Conservation (phyloP, 2,888 invertebrate species). For the Cryptus armator region DNA sequence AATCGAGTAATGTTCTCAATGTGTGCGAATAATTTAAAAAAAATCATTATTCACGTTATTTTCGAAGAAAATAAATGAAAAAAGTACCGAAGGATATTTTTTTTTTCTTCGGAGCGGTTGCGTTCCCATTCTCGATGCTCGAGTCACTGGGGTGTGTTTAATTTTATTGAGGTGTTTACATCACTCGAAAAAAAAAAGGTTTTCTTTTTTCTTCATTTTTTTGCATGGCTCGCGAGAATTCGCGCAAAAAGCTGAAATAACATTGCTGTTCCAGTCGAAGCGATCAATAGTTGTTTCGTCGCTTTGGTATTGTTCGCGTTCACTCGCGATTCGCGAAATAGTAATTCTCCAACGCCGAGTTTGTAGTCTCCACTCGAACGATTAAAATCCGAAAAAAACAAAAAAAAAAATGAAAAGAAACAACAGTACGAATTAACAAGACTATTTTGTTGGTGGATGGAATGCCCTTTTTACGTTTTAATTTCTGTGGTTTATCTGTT, state of each 20-base stretch:
- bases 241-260: neutral
- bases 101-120: neutral
- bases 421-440: conserved; percentile 69
- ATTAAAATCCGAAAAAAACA: conserved; percentile 57
- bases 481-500: conserved; percentile 66
- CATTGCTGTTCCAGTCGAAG: neutral
- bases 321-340: neutral
- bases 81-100: neutral
- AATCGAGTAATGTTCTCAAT: no score
- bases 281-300: conserved; percentile 5
- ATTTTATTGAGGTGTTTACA: conserved; percentile 12
- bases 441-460: conserved; percentile 75
- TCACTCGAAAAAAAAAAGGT: neutral
- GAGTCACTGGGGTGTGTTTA: neutral
- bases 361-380: conserved; percentile 74
- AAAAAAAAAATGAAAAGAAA: conserved; percentile 48
- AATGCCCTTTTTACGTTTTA: conserved; percentile 74
- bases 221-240: neutral
- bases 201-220: neutral
- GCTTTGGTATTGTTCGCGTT: neutral
- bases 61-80: neutral
- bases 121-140: neutral
- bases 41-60: neutral
- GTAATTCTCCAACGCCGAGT: conserved; percentile 55
- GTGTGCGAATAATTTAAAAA: neutral